Percentiles rank a stretch among this genome's conserved stretches.
These are phyloP conservation scores for Meghimatium bilineatum DNA, from an alignment of 2,888 invertebrate genomes.

Conservation along the genomic window DNA sequence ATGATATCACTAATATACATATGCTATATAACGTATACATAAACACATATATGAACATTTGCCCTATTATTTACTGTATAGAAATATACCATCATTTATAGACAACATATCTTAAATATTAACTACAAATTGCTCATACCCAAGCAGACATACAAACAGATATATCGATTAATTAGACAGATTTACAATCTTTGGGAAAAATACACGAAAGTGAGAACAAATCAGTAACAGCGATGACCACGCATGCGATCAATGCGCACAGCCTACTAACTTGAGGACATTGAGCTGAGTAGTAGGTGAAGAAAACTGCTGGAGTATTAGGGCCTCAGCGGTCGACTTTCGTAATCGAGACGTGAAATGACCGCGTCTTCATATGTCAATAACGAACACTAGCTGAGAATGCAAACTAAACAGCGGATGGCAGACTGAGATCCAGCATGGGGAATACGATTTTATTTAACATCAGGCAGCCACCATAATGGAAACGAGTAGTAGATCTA, in stretches of 20 bases:
- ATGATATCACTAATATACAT: too few relatives aligned
- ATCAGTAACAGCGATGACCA: not conserved
- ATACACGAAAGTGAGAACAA: not conserved
- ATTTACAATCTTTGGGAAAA: not conserved
- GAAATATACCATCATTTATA: not conserved
- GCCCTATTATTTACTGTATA: too few relatives aligned
- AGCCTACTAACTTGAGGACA: conserved; percentile 4
- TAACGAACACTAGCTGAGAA: not conserved
- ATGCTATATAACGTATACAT: too few relatives aligned
- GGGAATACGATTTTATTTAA: not conserved
- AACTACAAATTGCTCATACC: not conserved
- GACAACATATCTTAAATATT: not conserved
- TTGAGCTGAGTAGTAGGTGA: not conserved
- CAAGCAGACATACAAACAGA: not conserved
- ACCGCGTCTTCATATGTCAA: conserved; percentile 13
- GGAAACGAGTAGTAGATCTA: not conserved
- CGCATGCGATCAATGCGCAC: not conserved
- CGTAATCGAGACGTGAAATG: not conserved
- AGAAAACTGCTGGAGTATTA: not conserved
- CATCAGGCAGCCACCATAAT: not conserved
- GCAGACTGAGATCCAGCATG: not conserved
- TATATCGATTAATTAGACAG: not conserved
- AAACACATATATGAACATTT: too few relatives aligned
- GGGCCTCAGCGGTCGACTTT: not conserved
- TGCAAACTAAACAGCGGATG: not conserved